Percentiles rank a stretch among this genome's conserved stretches.
phyloP scores from a whole-genome alignment of 1,140 invertebrate species.

The Pseudomyrmex dendroicus region DNA sequence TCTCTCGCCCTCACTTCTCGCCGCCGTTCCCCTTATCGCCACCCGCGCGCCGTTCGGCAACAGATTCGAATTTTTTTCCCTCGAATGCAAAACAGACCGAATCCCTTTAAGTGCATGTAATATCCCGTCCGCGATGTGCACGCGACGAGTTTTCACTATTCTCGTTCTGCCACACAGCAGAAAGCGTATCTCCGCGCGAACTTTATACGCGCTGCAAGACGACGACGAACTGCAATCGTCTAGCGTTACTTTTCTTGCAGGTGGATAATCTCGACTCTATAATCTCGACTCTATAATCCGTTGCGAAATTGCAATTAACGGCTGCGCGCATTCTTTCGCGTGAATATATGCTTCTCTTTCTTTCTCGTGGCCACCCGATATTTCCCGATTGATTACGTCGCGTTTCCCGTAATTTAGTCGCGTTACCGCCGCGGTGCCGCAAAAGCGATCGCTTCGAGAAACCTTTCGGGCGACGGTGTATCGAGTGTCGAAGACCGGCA shows the following conservation, averaged over 20 bases:
- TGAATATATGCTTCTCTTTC: not conserved
- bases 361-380: not conserved
- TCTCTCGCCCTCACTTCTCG: constrained; percentile 49
- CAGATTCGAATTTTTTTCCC: constrained; percentile 64
- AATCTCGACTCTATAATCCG: not conserved
- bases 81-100: constrained; percentile 56
- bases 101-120: constrained; percentile 18
- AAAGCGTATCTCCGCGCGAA: not conserved
- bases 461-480: constrained; percentile 25
- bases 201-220: not conserved
- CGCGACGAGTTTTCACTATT: constrained; percentile 31
- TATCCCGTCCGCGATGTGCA: not conserved
- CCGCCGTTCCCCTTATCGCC: not conserved
- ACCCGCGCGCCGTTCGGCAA: constrained; percentile 10
- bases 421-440: constrained; percentile 25
- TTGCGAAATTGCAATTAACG: not conserved
- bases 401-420: constrained; percentile 39
- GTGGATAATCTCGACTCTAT: not conserved
- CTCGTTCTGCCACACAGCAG: not conserved
- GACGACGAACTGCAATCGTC: not conserved
- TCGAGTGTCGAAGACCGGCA: constrained; percentile 57
- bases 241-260: not conserved
- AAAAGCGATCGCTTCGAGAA: constrained; percentile 23
- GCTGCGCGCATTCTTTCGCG: not conserved
- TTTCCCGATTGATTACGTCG: constrained; percentile 44